phyloP scores from a whole-genome alignment of 2,113 vertebrate species.

The Harpagus bidentatus region DNA sequence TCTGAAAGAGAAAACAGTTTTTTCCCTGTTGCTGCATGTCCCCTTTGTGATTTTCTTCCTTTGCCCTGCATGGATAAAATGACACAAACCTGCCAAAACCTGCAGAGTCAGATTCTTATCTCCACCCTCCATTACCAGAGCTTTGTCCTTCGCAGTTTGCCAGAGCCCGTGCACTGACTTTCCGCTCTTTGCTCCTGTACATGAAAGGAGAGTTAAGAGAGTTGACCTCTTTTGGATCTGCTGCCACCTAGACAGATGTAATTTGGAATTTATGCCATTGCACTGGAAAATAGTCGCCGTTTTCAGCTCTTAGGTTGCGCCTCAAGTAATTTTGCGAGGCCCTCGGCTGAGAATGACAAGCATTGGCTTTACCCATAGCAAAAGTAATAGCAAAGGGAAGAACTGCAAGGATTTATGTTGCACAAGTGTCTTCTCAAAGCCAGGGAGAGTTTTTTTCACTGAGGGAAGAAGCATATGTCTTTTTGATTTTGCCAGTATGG shows the following conservation, averaged over 20 bases:
- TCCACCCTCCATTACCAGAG: background rate
- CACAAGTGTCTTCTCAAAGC: background rate
- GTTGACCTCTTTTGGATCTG: background rate
- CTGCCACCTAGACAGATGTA: background rate
- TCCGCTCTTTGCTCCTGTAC: background rate
- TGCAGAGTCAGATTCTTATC: background rate
- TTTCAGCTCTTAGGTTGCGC: background rate
- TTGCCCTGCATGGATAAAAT: background rate
- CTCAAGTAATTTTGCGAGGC: background rate
- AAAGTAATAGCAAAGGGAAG: background rate
- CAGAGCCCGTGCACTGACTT: background rate
- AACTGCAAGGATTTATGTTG: background rate
- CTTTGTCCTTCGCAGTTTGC: background rate
- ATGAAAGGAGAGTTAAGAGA: background rate
- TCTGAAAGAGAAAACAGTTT: slow-evolving; percentile 7
- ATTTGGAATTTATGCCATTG: background rate
- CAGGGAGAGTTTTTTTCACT: background rate
- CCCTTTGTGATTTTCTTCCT: slow-evolving; percentile 23
- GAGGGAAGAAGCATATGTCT: background rate
- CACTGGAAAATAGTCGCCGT: background rate
- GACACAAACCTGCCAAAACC: slow-evolving; percentile 44
- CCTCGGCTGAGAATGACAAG: background rate
- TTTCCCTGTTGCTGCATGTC: slow-evolving; percentile 6
- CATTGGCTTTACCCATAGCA: background rate
- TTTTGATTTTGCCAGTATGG: background rate